Evolutionary conservation across 2,113 vertebrate species (phyloP).

Genomic region (Eretmochelys imbricata): DNA sequence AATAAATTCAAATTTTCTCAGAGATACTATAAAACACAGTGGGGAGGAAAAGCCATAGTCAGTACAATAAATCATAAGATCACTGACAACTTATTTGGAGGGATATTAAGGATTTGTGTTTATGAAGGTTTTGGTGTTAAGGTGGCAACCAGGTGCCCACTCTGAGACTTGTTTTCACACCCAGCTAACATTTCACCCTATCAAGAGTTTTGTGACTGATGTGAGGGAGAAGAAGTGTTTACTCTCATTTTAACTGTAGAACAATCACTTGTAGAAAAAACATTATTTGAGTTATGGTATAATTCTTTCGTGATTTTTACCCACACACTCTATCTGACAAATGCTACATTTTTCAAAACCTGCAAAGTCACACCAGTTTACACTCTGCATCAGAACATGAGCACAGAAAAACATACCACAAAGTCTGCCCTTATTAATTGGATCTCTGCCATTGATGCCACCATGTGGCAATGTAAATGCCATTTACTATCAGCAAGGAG

Average conservation of each 20-base stretch:
- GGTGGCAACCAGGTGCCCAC: constrained; percentile 68
- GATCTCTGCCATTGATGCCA: background rate
- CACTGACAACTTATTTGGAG: constrained; percentile 60
- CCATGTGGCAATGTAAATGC: background rate
- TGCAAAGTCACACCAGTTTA: constrained; percentile 49
- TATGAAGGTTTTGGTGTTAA: constrained; percentile 68
- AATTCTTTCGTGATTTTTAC: constrained; percentile 17
- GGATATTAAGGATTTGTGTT: constrained; percentile 64
- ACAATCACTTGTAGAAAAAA: constrained; percentile 16
- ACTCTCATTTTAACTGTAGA: constrained; percentile 21
- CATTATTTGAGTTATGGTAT: constrained; percentile 21
- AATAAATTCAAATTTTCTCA: constrained; percentile 66
- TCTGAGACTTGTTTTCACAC: constrained; percentile 59
- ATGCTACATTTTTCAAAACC: constrained; percentile 44
- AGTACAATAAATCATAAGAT: constrained; percentile 61
- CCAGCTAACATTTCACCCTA: constrained; percentile 44
- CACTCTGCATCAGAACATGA: constrained; percentile 1
- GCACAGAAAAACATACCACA: background rate
- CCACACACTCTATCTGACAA: background rate
- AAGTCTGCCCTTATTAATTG: background rate
- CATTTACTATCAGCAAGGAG: background rate
- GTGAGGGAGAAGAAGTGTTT: constrained; percentile 25
- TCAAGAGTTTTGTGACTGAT: constrained; percentile 36
- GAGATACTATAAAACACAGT: constrained; percentile 61
- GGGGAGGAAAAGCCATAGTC: constrained; percentile 52